These are phyloP conservation scores for Aphaenogaster floridana DNA, from an alignment of 1,140 invertebrate genomes.

Conservation along the genomic window DNA sequence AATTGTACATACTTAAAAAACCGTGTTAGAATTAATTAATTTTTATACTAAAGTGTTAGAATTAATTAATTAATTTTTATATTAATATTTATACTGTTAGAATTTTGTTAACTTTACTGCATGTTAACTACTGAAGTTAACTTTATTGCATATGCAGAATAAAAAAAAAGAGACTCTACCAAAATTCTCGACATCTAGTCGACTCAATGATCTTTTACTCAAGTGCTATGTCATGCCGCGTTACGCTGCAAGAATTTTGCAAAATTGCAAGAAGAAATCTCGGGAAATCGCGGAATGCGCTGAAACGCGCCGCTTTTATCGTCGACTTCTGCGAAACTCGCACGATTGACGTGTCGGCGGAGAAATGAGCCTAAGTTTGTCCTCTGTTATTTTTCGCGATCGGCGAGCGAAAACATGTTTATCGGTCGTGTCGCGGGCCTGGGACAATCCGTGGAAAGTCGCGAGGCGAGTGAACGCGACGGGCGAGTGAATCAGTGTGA, in stretches of 20 bases:
- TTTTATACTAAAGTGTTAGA: no score
- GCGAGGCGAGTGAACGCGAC: conserved; percentile 34
- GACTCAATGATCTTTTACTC: background rate
- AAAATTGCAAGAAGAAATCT: background rate
- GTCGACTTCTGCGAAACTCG: conserved; percentile 23
- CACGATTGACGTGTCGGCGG: background rate
- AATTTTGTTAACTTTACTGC: no score
- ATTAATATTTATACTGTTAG: no score
- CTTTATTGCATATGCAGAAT: background rate
- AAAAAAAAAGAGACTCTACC: background rate
- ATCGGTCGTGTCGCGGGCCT: conserved; percentile 5
- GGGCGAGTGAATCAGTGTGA: conserved; percentile 23
- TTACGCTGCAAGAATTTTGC: background rate
- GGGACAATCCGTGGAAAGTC: conserved; percentile 26
- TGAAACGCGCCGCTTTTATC: conserved; percentile 22
- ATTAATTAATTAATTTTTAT: no score
- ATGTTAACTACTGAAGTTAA: no score
- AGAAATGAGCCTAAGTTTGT: conserved; percentile 21
- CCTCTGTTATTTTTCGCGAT: conserved; percentile 45
- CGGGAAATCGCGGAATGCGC: background rate
- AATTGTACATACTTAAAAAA: background rate
- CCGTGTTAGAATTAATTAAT: background rate
- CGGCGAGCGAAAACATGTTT: conserved; percentile 59
- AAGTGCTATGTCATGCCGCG: background rate
- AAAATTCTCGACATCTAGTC: background rate